A percentile compares a stretch with the other conserved stretches of the same genome.
Evolutionary conservation across 2,888 invertebrate species (phyloP).

Genomic region (Buathra laborator): DNA sequence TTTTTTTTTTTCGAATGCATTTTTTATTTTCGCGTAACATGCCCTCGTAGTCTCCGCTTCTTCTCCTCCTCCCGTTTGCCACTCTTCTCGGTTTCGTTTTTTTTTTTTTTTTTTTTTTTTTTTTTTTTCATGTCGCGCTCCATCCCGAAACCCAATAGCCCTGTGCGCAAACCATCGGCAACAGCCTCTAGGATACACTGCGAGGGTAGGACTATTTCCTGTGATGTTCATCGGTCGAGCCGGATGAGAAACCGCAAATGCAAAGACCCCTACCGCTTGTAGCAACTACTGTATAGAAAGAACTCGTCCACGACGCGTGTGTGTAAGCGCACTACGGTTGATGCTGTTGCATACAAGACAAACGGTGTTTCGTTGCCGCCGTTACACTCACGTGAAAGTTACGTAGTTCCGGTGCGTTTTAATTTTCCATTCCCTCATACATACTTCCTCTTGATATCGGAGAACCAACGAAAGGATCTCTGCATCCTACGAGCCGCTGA

Average conservation of each 20-base stretch:
- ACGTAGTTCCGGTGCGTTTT: conserved; percentile 65
- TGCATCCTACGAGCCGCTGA: conserved; percentile 42
- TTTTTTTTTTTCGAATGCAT: conserved; percentile 70
- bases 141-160: conserved; percentile 83
- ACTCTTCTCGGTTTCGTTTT: conserved; percentile 67
- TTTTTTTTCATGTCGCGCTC: conserved; percentile 68
- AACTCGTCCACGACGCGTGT: conserved; percentile 42
- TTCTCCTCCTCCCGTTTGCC: conserved; percentile 61
- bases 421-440: conserved; percentile 38
- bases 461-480: conserved; percentile 40
- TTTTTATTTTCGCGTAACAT: conserved; percentile 65
- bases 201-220: conserved; percentile 83
- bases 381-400: conserved; percentile 57
- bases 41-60: conserved; percentile 47
- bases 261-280: conserved; percentile 40
- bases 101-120: conserved; percentile 48
- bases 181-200: conserved; percentile 80
- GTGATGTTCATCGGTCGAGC: conserved; percentile 74
- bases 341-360: neutral
- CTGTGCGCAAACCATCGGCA: conserved; percentile 64
- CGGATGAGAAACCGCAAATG: conserved; percentile 84
- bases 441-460: conserved; percentile 65
- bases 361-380: conserved; percentile 44
- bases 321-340: neutral
- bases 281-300: conserved; percentile 32